Base-by-base conservation (phyloP, 2,888 invertebrate genomes). In the Rhagonycha fulva region DNA sequence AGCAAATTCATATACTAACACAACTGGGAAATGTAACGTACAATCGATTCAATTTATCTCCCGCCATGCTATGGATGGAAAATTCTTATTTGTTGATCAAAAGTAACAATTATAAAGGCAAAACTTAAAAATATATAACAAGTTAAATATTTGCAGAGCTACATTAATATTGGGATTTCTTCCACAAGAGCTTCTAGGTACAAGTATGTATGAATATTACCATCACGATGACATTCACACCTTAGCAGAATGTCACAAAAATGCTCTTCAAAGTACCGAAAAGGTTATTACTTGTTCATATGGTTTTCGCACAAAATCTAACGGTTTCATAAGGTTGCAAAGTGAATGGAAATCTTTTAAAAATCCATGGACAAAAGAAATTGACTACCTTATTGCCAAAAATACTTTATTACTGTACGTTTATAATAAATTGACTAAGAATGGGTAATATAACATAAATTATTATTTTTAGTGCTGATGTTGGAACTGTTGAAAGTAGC, bases 331-430 rank as follows among this genome's bases (percentile, higher is more conserved):
- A 4, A 91, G 91, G 71, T 87, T 98, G 14, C 94, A 94, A 84
- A 96, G 96, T 78, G 94, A 94, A 84, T 96, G 96, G 93, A 96
- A 94, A 82, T 93, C 95, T 0, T 97, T 98, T 87, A 92, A 92
- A 83, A 98, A 98, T 88, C 98, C 98, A 0, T 98, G 97, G 97
- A 98, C 97, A 0, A 96, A 96, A 88, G 98, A 98, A 84, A 93
- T 96, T 78, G 98, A 98, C 85, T 96, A 94, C 85, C 90, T 98
- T 79, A 94, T 97, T 80, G 94, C 96, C 0, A 96, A 95, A 87
- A 97, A 97, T 88, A 93, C 93, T 0, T 90, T 95, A 68, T 90
- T 96, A 76, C 89, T 92, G 90, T 94, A 87, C 89, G 91, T 88
- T 70, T 47, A n/a, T n/a, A 66, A 12, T 24, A 66, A 24, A 24